Evolutionary conservation across 2,113 vertebrate species (phyloP), one percentile per base, ranked within the genome.

Genomic region (Aplodontia rufa): DNA sequence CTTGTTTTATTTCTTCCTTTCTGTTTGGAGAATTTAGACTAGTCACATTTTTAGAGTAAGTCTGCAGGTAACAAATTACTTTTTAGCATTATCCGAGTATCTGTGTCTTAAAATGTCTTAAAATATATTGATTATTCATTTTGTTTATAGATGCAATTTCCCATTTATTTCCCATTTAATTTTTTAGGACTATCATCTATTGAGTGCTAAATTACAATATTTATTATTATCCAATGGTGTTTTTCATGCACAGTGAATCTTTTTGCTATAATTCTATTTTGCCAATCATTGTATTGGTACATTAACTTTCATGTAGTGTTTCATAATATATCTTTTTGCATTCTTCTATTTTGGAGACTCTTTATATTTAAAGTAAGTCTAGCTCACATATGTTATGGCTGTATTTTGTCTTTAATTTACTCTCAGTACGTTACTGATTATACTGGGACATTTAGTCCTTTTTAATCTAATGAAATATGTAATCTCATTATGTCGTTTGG

Each of bases 401-500:
- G n/a, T 24, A n/a, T 8, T 51, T 51, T 47, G 47, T 51, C 20
- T 68, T n/a, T 19, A n/a, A 37, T 49, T 68, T 68, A 49, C 32
- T 85, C 45, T 74, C 40, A 51, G 30, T 9, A 76, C 45, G n/a
- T 55, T n/a, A 79, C 14, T 37, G 5, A 69, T 71, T 53, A 47
- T 24, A 45, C 5, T 71, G 47, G 14, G 35, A 53, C 37, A 69
- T 71, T 53, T 30, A 49, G 47, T n/a, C 12, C 8, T 30, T 40
- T 4, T 51, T 37, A 11, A 40, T 37, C 26, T 28, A 66, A 66
- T 64, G 5, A 28, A 45, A 62, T 47, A 13, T n/a, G 28, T 10
- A 62, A 28, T 62, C n/a, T n/a, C n/a, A n/a, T n/a, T n/a, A n/a
- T n/a, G n/a, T n/a, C 42, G 8, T 1, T 0, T 60, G 22, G 5